Percentiles rank a stretch among this genome's conserved stretches.
phyloP scores from a whole-genome alignment of 2,888 invertebrate genomes.

The Folsomia manolachei region DNA sequence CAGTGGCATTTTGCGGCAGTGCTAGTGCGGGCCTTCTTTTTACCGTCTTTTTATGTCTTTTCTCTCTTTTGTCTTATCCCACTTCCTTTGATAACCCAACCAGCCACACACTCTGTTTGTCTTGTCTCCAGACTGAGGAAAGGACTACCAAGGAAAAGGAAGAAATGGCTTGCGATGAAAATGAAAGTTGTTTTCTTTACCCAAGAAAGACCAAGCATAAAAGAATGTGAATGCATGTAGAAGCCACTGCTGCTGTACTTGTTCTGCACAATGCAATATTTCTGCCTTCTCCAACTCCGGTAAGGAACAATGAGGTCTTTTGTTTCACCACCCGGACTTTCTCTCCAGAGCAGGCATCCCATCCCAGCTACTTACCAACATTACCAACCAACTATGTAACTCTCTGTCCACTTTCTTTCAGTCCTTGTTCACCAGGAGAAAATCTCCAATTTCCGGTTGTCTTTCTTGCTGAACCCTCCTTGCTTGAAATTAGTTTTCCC shows the following conservation, averaged over 20 bases:
- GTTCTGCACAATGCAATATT: too few species aligned
- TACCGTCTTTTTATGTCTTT: background rate
- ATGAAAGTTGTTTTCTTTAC: background rate
- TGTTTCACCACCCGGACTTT: background rate
- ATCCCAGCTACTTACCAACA: background rate
- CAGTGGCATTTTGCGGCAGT: background rate
- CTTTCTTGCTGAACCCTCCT: background rate
- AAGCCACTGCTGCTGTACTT: too few species aligned
- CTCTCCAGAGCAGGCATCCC: too few species aligned
- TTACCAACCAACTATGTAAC: too few species aligned
- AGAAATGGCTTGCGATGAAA: background rate
- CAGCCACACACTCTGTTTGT: background rate
- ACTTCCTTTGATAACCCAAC: background rate
- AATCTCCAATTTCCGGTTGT: constrained; percentile 20
- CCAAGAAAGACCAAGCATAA: background rate
- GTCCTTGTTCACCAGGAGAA: background rate
- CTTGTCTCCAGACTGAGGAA: too few species aligned
- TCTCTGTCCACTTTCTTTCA: too few species aligned
- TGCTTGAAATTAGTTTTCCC: background rate
- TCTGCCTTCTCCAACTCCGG: too few species aligned
- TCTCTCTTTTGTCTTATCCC: background rate
- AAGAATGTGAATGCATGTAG: too few species aligned
- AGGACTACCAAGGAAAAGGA: too few species aligned
- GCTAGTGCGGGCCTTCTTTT: background rate
- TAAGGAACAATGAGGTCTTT: background rate